Evolutionary conservation across 2,113 vertebrate genomes (phyloP).

Genomic region (Macaca fascicularis): DNA sequence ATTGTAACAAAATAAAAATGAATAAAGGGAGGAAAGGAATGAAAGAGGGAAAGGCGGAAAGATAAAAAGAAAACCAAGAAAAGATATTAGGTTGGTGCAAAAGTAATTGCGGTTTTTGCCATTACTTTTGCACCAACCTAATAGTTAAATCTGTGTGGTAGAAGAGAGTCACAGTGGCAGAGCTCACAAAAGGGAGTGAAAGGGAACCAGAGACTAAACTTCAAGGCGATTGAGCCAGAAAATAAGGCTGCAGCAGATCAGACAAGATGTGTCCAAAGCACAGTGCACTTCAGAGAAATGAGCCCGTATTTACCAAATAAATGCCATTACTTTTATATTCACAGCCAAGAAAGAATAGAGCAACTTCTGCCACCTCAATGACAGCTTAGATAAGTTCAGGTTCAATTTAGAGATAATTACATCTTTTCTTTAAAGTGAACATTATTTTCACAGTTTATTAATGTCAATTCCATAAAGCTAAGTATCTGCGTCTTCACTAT

Average conservation of each 20-base stretch:
- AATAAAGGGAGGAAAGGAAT: not conserved
- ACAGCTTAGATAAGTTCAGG: slow-evolving; percentile 8
- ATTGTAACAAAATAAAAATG: not conserved
- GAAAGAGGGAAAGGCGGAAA: not conserved
- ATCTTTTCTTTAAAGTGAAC: slow-evolving; percentile 56
- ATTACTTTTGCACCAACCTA: too few relatives aligned
- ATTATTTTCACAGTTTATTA: slow-evolving; percentile 66
- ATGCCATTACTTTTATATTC: not conserved
- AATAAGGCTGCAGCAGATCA: not conserved
- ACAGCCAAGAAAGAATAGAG: not conserved
- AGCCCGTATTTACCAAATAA: slow-evolving; percentile 16
- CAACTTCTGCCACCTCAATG: not conserved
- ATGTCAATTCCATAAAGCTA: slow-evolving; percentile 40
- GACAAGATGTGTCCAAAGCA: not conserved
- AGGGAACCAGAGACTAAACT: not conserved
- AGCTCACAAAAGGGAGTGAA: not conserved
- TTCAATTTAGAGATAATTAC: slow-evolving; percentile 31
- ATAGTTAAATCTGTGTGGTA: not conserved
- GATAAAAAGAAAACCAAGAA: not conserved
- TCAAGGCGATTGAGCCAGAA: not conserved
- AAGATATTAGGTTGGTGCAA: not conserved
- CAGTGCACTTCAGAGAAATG: not conserved
- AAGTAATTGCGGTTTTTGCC: too few relatives aligned
- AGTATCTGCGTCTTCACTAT: slow-evolving; percentile 20
- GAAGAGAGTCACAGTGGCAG: not conserved